Base-by-base conservation (phyloP, 2,888 invertebrate genomes). In the Carcina quercana region DNA sequence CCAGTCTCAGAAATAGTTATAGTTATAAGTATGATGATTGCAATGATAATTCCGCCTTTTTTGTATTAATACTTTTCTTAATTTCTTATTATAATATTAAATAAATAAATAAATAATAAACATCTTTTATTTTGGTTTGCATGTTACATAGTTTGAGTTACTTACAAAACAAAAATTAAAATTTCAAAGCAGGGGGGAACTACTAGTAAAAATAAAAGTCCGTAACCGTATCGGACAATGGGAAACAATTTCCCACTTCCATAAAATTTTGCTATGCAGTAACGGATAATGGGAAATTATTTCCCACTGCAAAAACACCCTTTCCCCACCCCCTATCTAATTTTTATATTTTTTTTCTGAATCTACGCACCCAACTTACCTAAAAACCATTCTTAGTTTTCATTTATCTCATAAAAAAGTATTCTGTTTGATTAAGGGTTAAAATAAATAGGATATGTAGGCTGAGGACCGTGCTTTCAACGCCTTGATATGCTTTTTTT, bases 161-260 rank as follows among this genome's bases (percentile, higher is more conserved):
- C 20, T n/a, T 20, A 20, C 10, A 20, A 20, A 10, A 7, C 20
- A 20, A 10, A 20, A 20, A 20, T 20, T 20, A 7, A 20, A 20
- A n/a, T n/a, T n/a, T n/a, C 10, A 20, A 20, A 20, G 20, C 20
- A 20, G 20, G 20, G 10, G 20, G n/a, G 10, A 5, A 7, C 10
- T 5, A 5, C 20, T 20, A 20, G 20, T 20, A 7, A n/a, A n/a
- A n/a, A n/a, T n/a, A n/a, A n/a, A n/a, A n/a, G n/a, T n/a, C n/a
- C n/a, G n/a, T n/a, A n/a, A n/a, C 20, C 7, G 10, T 7, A 20
- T n/a, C 10, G 7, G 33, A 19, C 28, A 41, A 36, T 19, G 38
- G 38, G 41, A 38, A 38, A 30, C 34, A 38, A 32, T 34, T 41
- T 38, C 38, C 41, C 41, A 41, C 37, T 31, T 38, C 19, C 6